Percentiles rank a stretch among this genome's conserved stretches.
Evolutionary conservation across 2,113 vertebrate genomes (phyloP).

Genomic region (Oxyruncus cristatus): DNA sequence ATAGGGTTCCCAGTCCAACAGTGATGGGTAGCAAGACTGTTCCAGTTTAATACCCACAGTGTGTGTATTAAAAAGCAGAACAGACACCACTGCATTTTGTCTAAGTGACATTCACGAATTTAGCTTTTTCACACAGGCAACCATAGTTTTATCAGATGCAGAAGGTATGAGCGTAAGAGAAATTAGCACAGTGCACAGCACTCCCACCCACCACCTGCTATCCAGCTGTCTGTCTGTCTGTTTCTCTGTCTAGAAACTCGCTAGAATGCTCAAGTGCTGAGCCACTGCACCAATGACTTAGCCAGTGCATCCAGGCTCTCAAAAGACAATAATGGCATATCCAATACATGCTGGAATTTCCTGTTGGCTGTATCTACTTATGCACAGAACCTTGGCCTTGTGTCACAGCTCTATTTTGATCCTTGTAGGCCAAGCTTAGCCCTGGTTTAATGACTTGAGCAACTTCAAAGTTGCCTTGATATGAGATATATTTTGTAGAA

Average conservation of each 20-base stretch:
- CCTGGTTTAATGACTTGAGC: background rate
- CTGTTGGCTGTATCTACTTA: background rate
- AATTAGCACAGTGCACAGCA: background rate
- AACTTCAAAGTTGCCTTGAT: conserved; percentile 11
- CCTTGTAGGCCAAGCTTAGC: background rate
- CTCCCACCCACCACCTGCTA: background rate
- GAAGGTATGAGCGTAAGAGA: background rate
- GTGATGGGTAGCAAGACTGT: background rate
- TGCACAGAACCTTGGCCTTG: background rate
- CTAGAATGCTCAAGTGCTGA: background rate
- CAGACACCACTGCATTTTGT: background rate
- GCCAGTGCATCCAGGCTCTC: background rate
- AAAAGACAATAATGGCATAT: background rate
- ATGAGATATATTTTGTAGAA: background rate
- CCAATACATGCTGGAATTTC: background rate
- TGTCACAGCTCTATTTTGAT: background rate
- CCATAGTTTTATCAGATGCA: accelerated
- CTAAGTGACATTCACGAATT: background rate
- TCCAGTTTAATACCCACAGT: background rate
- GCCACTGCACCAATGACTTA: background rate
- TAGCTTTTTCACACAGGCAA: background rate
- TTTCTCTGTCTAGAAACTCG: background rate
- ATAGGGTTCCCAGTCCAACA: accelerated
- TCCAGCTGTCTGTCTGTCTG: background rate
- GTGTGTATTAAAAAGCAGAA: background rate